These are phyloP conservation scores for Anoplophora glabripennis DNA, from an alignment of 1,140 invertebrate genomes.

Conservation along the genomic window DNA sequence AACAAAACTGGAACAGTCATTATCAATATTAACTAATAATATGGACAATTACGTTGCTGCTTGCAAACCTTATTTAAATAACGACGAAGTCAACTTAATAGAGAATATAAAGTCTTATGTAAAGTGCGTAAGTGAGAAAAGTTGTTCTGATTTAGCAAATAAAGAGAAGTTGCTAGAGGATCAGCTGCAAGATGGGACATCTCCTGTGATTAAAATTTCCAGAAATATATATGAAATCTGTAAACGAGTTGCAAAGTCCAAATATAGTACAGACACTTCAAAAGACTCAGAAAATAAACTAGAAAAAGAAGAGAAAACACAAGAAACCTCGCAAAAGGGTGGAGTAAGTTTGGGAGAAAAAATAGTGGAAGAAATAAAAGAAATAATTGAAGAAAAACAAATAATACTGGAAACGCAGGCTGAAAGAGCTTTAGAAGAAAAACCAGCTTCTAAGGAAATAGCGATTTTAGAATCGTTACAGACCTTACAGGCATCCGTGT, in stretches of 20 bases:
- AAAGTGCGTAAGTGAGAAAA: constrained; percentile 1
- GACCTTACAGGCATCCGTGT: neutral
- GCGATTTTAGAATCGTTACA: neutral
- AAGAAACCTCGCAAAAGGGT: neutral
- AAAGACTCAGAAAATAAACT: neutral
- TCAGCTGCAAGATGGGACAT: constrained; percentile 15
- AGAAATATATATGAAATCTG: constrained; percentile 24
- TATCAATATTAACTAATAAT: neutral
- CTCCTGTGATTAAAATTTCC: constrained; percentile 11
- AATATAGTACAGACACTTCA: neutral
- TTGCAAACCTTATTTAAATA: constrained; percentile 17
- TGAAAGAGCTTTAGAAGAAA: neutral
- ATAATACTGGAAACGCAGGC: neutral
- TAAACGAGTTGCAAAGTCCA: constrained; percentile 15
- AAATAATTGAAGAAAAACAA: neutral
- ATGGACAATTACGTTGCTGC: neutral
- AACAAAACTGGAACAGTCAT: neutral
- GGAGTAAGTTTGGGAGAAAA: neutral
- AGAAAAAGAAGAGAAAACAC: neutral
- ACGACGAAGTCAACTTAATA: constrained; percentile 23
- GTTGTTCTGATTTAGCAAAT: neutral
- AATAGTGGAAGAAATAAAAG: neutral
- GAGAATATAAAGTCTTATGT: constrained; percentile 16
- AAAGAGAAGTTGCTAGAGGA: constrained; percentile 11
- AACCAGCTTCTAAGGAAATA: neutral